Base-by-base conservation (phyloP, 2,888 invertebrate genomes). In the Lymantria dispar region DNA sequence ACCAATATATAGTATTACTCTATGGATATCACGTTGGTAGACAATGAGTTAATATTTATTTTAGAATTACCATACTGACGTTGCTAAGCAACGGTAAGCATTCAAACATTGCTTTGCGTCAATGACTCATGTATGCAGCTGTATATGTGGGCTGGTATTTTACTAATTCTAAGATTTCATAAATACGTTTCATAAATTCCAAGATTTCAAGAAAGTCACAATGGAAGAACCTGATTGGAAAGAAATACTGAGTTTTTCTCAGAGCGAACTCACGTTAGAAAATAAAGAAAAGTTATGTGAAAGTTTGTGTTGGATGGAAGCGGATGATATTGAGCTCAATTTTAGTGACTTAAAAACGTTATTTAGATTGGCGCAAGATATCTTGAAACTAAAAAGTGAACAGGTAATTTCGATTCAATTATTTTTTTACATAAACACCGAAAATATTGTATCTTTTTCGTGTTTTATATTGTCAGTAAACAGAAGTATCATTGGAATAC, bases 321-420 rank as follows among this genome's bases (percentile, higher is more conserved):
- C 88, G 0, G 92, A 93, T 43, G 91, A 92, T 63, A 92, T 93
- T 39, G 91, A 92, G 66, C 73, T 93, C 1, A 92, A 93, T 68
- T 82, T 92, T 54, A 81, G 91, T 22, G 93, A 93, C 71, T 84
- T 93, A 46, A 91, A 92, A 73, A 85, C 85, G 7, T 76, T 95
- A 15, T 92, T 94, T 68, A 88, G 91, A 70, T 77, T 95, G 3
- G 86, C 93, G n/a, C 94, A 95, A 75, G 94, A 94, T 80, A 92
- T 95, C 65, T 74, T 95, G 43, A 94, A 94, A 70, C 93, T 92
- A 62, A 95, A 95, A 85, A 93, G 92, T 54, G 94, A 94, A 81
- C 95, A 95, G 92, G 94, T 94, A 85, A 66, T 22, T 22, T 22
- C 22, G 5, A 3, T 22, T 5, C 5, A 22, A 5, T 3, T 22